Percentiles rank a stretch among this genome's conserved stretches.
These are phyloP conservation scores for Ophioninae sp. DNA, from an alignment of 2,888 invertebrate species.

Conservation along the genomic window DNA sequence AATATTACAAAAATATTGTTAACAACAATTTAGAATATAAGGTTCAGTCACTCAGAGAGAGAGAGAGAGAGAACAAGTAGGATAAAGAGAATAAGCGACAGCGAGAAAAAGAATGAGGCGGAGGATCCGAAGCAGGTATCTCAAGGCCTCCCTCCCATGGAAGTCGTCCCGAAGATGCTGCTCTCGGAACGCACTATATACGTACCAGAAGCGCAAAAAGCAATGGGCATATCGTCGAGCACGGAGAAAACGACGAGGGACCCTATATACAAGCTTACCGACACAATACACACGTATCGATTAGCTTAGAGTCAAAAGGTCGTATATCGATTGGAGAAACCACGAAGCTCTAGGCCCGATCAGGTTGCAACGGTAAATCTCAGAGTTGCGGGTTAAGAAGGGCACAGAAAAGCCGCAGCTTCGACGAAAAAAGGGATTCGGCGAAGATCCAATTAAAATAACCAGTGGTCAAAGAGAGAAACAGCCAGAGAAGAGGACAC, in stretches of 20 bases:
- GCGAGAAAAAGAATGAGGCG: constrained; percentile 1
- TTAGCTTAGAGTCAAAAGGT: not conserved
- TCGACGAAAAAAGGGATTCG: constrained; percentile 73
- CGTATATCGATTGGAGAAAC: not conserved
- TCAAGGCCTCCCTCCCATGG: constrained; percentile 48
- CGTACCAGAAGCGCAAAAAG: constrained; percentile 59
- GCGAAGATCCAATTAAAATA: constrained; percentile 81
- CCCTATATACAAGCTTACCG: constrained; percentile 4
- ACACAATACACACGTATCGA: constrained; percentile 25
- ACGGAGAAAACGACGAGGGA: constrained; percentile 40
- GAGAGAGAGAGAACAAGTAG: not conserved
- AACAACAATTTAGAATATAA: too few species aligned
- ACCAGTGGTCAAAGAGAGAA: constrained; percentile 74
- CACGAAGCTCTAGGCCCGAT: not conserved
- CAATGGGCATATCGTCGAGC: constrained; percentile 56
- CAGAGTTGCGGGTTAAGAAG: constrained; percentile 48
- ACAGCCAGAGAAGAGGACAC: constrained; percentile 21
- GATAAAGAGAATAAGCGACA: not conserved
- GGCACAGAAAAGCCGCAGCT: constrained; percentile 60
- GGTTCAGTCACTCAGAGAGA: not conserved
- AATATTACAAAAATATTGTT: too few species aligned
- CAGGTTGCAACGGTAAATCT: constrained; percentile 24
- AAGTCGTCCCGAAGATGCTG: constrained; percentile 41
- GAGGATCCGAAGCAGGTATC: constrained; percentile 44
- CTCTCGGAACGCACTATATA: constrained; percentile 26